These are phyloP conservation scores for Sussaba pulchella DNA, from an alignment of 2,888 invertebrate genomes.

Conservation along the genomic window DNA sequence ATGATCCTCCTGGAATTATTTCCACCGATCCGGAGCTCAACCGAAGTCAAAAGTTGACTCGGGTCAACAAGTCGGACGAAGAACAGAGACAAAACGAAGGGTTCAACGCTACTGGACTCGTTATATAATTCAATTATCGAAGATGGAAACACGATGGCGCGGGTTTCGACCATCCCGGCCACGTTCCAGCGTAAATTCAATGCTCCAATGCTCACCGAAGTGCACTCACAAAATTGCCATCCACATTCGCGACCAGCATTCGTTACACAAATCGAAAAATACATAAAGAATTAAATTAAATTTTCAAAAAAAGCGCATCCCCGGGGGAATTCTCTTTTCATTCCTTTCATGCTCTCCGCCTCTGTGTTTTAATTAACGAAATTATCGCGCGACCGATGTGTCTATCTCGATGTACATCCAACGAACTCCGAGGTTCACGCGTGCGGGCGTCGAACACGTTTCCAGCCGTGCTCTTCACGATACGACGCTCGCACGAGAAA, in stretches of 20 bases:
- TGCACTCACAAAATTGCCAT: slow-evolving; percentile 74
- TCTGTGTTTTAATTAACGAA: slow-evolving; percentile 79
- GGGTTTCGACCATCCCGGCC: not conserved
- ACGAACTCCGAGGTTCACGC: slow-evolving; percentile 67
- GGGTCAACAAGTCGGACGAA: not conserved
- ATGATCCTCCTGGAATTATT: too few relatives aligned
- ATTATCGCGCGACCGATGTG: slow-evolving; percentile 74
- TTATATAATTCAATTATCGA: slow-evolving; percentile 9
- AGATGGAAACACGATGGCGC: not conserved
- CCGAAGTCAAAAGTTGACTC: too few relatives aligned
- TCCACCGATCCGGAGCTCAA: too few relatives aligned
- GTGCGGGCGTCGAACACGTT: slow-evolving; percentile 30
- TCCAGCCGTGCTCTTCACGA: slow-evolving; percentile 21
- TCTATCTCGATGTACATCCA: slow-evolving; percentile 66
- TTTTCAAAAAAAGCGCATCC: not conserved
- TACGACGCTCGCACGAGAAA: slow-evolving; percentile 57
- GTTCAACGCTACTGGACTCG: not conserved
- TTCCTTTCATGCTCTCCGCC: slow-evolving; percentile 47
- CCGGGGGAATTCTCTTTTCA: slow-evolving; percentile 46
- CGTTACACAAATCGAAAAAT: slow-evolving; percentile 26
- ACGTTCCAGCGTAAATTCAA: slow-evolving; percentile 38
- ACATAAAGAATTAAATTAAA: slow-evolving; percentile 12
- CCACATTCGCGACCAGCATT: slow-evolving; percentile 61
- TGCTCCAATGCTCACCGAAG: slow-evolving; percentile 41
- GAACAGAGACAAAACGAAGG: not conserved